Percentiles rank a stretch among this genome's conserved stretches.
Evolutionary conservation across 2,888 invertebrate genomes (phyloP).

Genomic region (Agrypnus murinus): DNA sequence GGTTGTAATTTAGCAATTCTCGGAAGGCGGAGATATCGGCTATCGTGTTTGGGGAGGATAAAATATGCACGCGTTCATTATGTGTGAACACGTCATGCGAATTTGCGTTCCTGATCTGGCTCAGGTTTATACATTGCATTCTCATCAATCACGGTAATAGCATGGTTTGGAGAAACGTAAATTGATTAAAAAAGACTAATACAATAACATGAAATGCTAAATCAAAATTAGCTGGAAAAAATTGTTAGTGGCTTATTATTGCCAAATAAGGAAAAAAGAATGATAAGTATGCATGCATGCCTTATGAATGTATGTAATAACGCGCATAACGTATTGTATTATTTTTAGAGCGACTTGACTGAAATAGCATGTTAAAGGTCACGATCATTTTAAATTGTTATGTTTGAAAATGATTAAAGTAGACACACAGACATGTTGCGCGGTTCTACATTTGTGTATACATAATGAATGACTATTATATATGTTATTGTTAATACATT

Average conservation of each 20-base stretch:
- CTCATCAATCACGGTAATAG: slow-evolving; percentile 28
- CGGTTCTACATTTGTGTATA: too few relatives aligned
- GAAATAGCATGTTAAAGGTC: too few relatives aligned
- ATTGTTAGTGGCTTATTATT: neutral
- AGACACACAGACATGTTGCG: too few relatives aligned
- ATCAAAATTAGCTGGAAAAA: slow-evolving; percentile 10
- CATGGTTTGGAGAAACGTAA: neutral
- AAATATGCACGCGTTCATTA: slow-evolving; percentile 32
- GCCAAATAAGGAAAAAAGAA: neutral
- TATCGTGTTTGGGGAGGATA: slow-evolving; percentile 34
- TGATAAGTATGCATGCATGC: too few relatives aligned
- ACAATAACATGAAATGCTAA: slow-evolving; percentile 7
- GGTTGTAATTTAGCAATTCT: slow-evolving; percentile 42
- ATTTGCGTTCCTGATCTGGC: slow-evolving; percentile 8
- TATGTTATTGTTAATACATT: too few relatives aligned
- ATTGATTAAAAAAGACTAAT: slow-evolving; percentile 12
- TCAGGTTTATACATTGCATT: slow-evolving; percentile 18
- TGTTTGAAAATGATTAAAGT: too few relatives aligned
- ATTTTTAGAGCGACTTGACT: too few relatives aligned
- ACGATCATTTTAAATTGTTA: too few relatives aligned
- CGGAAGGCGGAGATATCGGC: slow-evolving; percentile 35
- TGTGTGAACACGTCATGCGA: slow-evolving; percentile 40
- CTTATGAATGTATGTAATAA: too few relatives aligned
- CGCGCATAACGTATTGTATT: too few relatives aligned
- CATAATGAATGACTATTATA: too few relatives aligned